A percentile compares a stretch with the other conserved stretches of the same genome.
Conservation (phyloP, 92 coral and sea anemone species). For the Diadumene lineata region DNA sequence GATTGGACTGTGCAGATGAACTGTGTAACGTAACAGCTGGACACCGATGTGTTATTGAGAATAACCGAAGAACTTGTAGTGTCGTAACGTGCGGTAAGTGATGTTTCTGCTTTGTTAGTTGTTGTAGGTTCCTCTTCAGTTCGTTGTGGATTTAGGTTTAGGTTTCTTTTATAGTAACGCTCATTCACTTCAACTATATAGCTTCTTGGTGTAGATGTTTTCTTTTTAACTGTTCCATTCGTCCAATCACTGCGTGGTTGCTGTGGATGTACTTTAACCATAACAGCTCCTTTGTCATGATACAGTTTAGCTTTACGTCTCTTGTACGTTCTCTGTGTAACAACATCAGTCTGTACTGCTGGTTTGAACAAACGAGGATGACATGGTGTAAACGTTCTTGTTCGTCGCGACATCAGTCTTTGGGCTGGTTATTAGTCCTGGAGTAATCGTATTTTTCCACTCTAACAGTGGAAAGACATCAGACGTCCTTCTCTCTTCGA, state of each 20-base stretch:
- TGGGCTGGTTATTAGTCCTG: slow-evolving; percentile 51
- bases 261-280: neutral
- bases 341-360: neutral
- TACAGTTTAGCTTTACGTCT: neutral
- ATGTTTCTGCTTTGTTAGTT: too few species aligned
- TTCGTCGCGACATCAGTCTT: slow-evolving; percentile 54
- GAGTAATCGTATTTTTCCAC: slow-evolving; percentile 56
- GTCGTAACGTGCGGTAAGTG: too few species aligned
- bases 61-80: too few species aligned
- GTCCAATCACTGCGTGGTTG: neutral
- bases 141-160: too few species aligned
- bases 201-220: neutral
- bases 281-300: neutral
- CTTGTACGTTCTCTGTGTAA: neutral
- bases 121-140: too few species aligned
- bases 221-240: neutral
- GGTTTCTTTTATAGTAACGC: neutral
- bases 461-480: slow-evolving; percentile 48
- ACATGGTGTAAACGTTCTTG: too few species aligned
- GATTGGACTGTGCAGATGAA: too few species aligned
- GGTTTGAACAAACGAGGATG: neutral
- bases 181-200: neutral
- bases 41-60: too few species aligned
- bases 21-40: too few species aligned
- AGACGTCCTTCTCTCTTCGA: slow-evolving; percentile 40